Evolutionary conservation across 1,140 invertebrate genomes (phyloP), one percentile per base, ranked within the genome.

Genomic region (Drosophila navojoa): DNA sequence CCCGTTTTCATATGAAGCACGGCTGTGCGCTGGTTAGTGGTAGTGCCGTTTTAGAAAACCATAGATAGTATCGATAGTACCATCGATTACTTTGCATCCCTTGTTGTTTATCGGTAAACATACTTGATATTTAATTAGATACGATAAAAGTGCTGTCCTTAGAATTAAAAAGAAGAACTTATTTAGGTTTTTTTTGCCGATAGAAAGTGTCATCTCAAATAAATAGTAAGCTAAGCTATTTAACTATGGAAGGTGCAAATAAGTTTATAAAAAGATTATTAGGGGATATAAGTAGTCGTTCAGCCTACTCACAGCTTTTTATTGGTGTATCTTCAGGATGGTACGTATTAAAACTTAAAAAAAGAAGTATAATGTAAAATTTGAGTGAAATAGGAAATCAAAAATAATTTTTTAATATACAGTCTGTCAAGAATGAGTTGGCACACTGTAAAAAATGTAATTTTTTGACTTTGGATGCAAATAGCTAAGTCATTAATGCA

Each of bases 321-420:
- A 95, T 98, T 92, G 97, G 98, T 68, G 96, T 95, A 70, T 94
- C 95, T 29, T 96, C 96, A 82, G 98, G 98, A 95, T 98, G 97
- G 97, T 98, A 94, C 92, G 91, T 70, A 70, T 44, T 32, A 19
- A 19, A 19, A 19, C 2, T 19, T 19, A n/a, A n/a, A n/a, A n/a
- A n/a, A n/a, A n/a, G n/a, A n/a, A n/a, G n/a, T n/a, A n/a, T n/a
- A n/a, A n/a, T n/a, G n/a, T n/a, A n/a, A n/a, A n/a, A n/a, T n/a
- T n/a, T n/a, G n/a, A n/a, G n/a, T n/a, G n/a, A n/a, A n/a, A n/a
- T n/a, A n/a, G n/a, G n/a, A n/a, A n/a, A n/a, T n/a, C n/a, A n/a
- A n/a, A n/a, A n/a, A n/a, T n/a, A n/a, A n/a, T n/a, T n/a, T n/a
- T n/a, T n/a, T n/a, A n/a, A n/a, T n/a, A n/a, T n/a, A n/a, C n/a